A percentile compares a stretch with the other conserved stretches of the same genome.
These are phyloP conservation scores for Corythornis cristatus DNA, from an alignment of 2,113 vertebrate species.

Conservation along the genomic window DNA sequence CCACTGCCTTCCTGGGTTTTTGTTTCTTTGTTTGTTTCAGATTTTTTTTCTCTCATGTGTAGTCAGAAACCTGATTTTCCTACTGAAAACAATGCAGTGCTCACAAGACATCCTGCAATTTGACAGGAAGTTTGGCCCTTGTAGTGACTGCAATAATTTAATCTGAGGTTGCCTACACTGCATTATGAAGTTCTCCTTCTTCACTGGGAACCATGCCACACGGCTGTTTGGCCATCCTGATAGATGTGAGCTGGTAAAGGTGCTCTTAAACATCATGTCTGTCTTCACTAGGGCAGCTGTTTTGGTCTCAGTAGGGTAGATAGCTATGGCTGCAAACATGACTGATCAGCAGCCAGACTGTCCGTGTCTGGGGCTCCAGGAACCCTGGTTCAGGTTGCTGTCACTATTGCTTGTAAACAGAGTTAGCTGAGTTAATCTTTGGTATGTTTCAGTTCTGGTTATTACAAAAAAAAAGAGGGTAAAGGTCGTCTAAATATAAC, in stretches of 20 bases:
- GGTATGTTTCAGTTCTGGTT: not conserved
- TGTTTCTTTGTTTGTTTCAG: not conserved
- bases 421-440: not conserved
- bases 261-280: not conserved
- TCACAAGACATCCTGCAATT: not conserved
- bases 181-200: not conserved
- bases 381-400: not conserved
- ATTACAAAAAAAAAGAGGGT: not conserved
- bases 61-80: not conserved
- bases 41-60: not conserved
- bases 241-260: not conserved
- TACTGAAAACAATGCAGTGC: not conserved
- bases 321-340: not conserved
- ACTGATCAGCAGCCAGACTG: not conserved
- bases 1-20: not conserved
- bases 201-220: fast-evolving
- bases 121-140: not conserved
- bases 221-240: not conserved
- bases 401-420: not conserved
- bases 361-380: fast-evolving
- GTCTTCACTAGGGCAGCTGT: not conserved
- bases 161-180: not conserved
- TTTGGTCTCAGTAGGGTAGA: not conserved
- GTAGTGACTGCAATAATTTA: not conserved
- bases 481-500: not conserved